Base-by-base conservation (phyloP, 1,140 invertebrate genomes). In the Metaphire vulgaris region DNA sequence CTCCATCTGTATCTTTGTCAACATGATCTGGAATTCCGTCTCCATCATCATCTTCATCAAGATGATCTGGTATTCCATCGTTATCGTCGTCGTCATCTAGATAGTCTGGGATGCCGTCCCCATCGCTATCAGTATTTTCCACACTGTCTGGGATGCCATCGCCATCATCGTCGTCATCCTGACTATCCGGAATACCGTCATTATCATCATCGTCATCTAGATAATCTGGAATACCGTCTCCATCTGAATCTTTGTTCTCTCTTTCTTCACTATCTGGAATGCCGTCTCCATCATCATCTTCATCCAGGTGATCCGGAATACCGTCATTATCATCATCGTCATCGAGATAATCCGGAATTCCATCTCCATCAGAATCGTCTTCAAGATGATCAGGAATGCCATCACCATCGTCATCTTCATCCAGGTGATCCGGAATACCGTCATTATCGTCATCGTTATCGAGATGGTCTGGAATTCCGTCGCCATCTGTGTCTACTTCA, bases 181-280 rank as follows among this genome's bases (percentile, higher is more conserved):
- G n/a, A n/a, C n/a, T n/a, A 74, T 85, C 83, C 1, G 83, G 83
- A 34, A 85, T 82, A 16, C 83, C 84, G 77, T 85, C 83, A 66
- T 79, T 79, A 66, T 78, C 64, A 14, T 76, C 77, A 70, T 74
- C 67, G 79, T 84, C 82, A 28, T 79, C 74, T 67, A 80, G 72
- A n/a, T 73, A 29, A 76, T 84, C 83, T 26, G 82, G 83, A 73
- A 84, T 82, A n/a, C n/a, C n/a, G n/a, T n/a, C n/a, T n/a, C n/a
- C n/a, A n/a, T n/a, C n/a, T n/a, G n/a, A n/a, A n/a, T 14, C 83
- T 83, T 83, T 79, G 69, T 82, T 79, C 75, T 83, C 78, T 29
- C 78, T 76, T n/a, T 66, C 77, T 74, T 72, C 34, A n/a, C 75
- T 64, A 65, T 80, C 80, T n/a, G 79, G 79, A 75, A 81, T 77